Conservation (phyloP, 2,113 vertebrate genomes). For the Copsychus sechellarum region DNA sequence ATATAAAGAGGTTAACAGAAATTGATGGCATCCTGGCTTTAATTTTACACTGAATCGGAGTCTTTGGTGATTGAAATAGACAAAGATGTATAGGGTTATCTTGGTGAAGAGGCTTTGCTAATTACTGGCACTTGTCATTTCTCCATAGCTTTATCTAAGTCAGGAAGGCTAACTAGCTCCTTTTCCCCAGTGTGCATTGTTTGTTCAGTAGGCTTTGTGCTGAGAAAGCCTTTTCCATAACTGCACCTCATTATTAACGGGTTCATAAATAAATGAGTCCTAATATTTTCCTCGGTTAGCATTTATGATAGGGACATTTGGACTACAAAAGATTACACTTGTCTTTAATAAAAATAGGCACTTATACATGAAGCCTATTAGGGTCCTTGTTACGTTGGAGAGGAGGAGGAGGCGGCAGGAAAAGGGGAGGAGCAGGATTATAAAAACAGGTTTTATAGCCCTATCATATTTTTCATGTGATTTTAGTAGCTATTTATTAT, state of each 20-base stretch:
- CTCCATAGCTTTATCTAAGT: slow-evolving; percentile 89
- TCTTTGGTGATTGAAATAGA: slow-evolving; percentile 92
- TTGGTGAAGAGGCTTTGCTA: slow-evolving; percentile 85
- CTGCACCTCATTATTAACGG: slow-evolving; percentile 88
- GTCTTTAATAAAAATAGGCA: slow-evolving; percentile 92
- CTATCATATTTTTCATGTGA: slow-evolving; percentile 13
- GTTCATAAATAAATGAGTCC: slow-evolving; percentile 91
- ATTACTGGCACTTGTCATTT: slow-evolving; percentile 93
- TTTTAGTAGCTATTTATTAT: slow-evolving; percentile 51
- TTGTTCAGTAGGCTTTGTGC: slow-evolving; percentile 85
- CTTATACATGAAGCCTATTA: slow-evolving; percentile 90
- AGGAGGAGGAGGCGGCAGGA: slow-evolving; percentile 46
- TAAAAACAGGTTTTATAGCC: slow-evolving; percentile 4
- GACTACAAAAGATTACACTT: slow-evolving; percentile 85
- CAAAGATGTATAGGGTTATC: slow-evolving; percentile 94
- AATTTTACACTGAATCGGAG: slow-evolving; percentile 85
- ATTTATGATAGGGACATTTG: slow-evolving; percentile 86
- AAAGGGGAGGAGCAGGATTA: slow-evolving; percentile 67
- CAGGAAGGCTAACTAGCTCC: slow-evolving; percentile 90
- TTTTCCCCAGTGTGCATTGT: slow-evolving; percentile 83
- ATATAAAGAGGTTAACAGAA: slow-evolving; percentile 92
- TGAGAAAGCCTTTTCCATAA: slow-evolving; percentile 86
- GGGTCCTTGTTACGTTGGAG: slow-evolving; percentile 67
- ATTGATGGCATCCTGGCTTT: slow-evolving; percentile 91
- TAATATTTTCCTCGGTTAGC: slow-evolving; percentile 89